Evolutionary conservation across 2,888 invertebrate species (phyloP).

Genomic region (Drosophila heteroneura): DNA sequence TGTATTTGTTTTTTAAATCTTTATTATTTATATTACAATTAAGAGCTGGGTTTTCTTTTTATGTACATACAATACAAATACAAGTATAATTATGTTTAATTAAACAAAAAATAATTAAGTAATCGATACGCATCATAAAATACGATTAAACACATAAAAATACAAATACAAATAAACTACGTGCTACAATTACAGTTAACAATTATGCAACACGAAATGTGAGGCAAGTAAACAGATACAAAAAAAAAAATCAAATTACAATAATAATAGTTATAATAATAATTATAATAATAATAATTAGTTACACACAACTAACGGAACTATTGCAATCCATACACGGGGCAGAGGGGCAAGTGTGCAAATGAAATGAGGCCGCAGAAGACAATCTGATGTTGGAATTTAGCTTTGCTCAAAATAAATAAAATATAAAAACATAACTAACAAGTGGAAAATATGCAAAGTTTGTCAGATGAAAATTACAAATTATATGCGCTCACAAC

Average conservation of each 20-base stretch:
- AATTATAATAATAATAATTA: slow-evolving; percentile 31
- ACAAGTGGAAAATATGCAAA: slow-evolving; percentile 20
- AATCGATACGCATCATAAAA: slow-evolving; percentile 40
- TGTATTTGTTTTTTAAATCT: slow-evolving; percentile 3
- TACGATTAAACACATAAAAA: slow-evolving; percentile 36
- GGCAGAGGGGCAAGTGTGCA: slow-evolving; percentile 16
- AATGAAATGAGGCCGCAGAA: slow-evolving; percentile 19
- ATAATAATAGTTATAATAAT: slow-evolving; percentile 42
- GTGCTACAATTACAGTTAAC: slow-evolving; percentile 60
- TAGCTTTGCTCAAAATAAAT: slow-evolving; percentile 43
- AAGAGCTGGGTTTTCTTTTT: slow-evolving; percentile 62
- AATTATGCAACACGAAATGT: slow-evolving; percentile 50
- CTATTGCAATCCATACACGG: slow-evolving; percentile 42
- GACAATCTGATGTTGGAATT: slow-evolving; percentile 11
- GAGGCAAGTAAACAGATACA: slow-evolving; percentile 55
- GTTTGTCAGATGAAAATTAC: slow-evolving; percentile 30
- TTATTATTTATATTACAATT: slow-evolving; percentile 68
- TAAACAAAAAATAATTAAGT: slow-evolving; percentile 58
- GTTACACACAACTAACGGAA: slow-evolving; percentile 55
- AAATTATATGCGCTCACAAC: background rate
- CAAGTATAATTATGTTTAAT: slow-evolving; percentile 63
- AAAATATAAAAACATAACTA: slow-evolving; percentile 23
- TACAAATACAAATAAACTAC: slow-evolving; percentile 55
- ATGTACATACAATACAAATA: slow-evolving; percentile 67
- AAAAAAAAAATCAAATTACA: slow-evolving; percentile 44